Base-by-base conservation (phyloP, 2,888 invertebrate genomes). In the Agrochola macilenta region DNA sequence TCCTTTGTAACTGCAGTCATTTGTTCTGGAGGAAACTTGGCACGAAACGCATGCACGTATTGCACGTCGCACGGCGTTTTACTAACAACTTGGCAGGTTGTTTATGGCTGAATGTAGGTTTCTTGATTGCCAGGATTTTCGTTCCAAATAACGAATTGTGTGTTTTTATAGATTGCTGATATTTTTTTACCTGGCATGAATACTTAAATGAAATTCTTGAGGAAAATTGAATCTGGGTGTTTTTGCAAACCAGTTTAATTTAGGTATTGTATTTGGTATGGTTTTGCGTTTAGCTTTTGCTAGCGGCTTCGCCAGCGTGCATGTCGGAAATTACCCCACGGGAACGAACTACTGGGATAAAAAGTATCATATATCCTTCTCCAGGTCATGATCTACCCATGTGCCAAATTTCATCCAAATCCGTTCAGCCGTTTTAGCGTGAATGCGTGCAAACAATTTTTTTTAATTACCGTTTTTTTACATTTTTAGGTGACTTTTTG, bases 11-110 rank as follows among this genome's bases (percentile, higher is more conserved):
- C 77, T 81, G 61, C 69, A 69, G 84, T 70, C 23, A 81, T 77
- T 83, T 65, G 54, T 83, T 77, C 49, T 14, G 17, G 1, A 46
- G 30, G 20, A 83, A 79, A 74, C 65, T 82, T 83, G 84, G 82
- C 84, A 84, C 74, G 52, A 52, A 39, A 65, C 30, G 43, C 49
- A 60, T 70, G 35, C 75, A 83, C 61, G 66, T 74, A 61, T 26
- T 70, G n/a, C 66, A 70, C 66, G 74, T 74, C 46, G 9, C 46
- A 26, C 35, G 1, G 58, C 69, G 69, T 74, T 82, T 79, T 58
- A 84, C 52, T 58, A 26, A 17, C 12, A 66, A 79, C 80, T 83
- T 83, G 74, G 84, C 80, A 74, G 35, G 11, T 49, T 39, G 35
- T 68, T 11, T 68, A 64, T 3, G 58, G 43, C 43, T 52, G 26